phyloP scores from a whole-genome alignment of 2,888 invertebrate genomes.

The Cremastinae sp. region DNA sequence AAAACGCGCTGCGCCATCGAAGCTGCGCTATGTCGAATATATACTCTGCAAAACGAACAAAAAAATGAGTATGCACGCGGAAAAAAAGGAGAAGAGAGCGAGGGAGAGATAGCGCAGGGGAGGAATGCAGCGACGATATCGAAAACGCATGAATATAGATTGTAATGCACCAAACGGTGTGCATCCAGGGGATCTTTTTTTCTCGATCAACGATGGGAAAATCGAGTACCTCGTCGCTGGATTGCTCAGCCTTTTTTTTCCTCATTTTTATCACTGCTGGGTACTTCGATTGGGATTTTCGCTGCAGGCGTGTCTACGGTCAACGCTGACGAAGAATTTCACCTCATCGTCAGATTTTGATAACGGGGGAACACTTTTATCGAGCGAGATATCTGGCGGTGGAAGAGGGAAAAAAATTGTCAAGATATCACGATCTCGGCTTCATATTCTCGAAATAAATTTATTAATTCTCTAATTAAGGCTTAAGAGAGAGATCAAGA shows the following conservation, averaged over 20 bases:
- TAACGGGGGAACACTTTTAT: slow-evolving; percentile 34
- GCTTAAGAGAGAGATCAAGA: neutral
- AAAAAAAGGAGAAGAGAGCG: neutral
- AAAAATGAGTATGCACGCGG: neutral
- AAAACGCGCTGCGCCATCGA: slow-evolving; percentile 68
- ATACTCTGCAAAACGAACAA: neutral
- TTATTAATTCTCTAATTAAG: slow-evolving; percentile 31
- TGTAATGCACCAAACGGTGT: slow-evolving; percentile 56
- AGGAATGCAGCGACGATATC: slow-evolving; percentile 48
- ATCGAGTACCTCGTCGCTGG: slow-evolving; percentile 34
- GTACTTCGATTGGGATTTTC: neutral
- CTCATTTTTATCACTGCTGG: slow-evolving; percentile 10
- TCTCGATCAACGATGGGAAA: slow-evolving; percentile 39
- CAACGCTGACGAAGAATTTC: slow-evolving; percentile 51
- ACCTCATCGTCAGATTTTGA: slow-evolving; percentile 39
- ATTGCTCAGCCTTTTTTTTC: neutral
- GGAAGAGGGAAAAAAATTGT: slow-evolving; percentile 25
- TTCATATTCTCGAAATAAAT: slow-evolving; percentile 7
- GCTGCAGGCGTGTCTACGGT: slow-evolving; percentile 33
- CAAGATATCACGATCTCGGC: slow-evolving; percentile 21
- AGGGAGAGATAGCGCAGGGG: slow-evolving; percentile 6
- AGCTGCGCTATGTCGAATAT: slow-evolving; percentile 67
- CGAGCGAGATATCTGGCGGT: slow-evolving; percentile 10
- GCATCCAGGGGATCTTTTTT: slow-evolving; percentile 31
- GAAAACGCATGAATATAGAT: slow-evolving; percentile 66